Conservation (phyloP, 2,797 vertebrate genomes). For the Cynodonichthys magdalenae region DNA sequence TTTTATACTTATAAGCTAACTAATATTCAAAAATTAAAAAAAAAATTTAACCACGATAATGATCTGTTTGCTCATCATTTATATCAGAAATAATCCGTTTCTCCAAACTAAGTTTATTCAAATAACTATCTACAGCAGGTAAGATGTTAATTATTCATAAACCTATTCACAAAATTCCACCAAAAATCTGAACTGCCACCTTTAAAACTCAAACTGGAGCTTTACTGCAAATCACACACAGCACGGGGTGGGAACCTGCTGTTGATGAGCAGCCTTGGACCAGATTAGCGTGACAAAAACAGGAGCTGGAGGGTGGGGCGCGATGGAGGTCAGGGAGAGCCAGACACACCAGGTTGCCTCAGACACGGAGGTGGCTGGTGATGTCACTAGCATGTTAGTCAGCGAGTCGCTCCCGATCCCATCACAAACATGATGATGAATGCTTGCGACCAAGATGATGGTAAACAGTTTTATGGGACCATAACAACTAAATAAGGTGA, state of each 20-base stretch:
- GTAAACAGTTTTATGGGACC: constrained; percentile 57
- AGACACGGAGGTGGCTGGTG: constrained; percentile 36
- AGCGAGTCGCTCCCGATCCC: constrained; percentile 45
- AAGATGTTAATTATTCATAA: background rate
- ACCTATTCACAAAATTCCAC: background rate
- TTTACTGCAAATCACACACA: constrained; percentile 65
- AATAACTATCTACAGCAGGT: background rate
- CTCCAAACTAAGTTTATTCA: background rate
- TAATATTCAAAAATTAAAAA: too few species aligned
- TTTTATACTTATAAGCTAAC: too few species aligned
- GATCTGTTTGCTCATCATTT: background rate
- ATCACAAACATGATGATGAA: constrained; percentile 49
- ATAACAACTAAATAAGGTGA: constrained; percentile 70
- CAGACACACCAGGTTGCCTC: constrained; percentile 26
- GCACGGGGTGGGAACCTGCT: constrained; percentile 39
- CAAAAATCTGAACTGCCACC: background rate
- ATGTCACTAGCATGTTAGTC: constrained; percentile 51
- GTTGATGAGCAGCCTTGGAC: constrained; percentile 44
- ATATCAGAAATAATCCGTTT: background rate
- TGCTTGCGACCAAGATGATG: constrained; percentile 56
- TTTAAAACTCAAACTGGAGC: constrained; percentile 34
- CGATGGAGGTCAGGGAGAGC: constrained; percentile 35
- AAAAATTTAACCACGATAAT: too few species aligned
- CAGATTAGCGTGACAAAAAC: constrained; percentile 54
- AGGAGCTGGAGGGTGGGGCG: constrained; percentile 38